Percentiles rank a stretch among this genome's conserved stretches.
phyloP scores from a whole-genome alignment of 2,888 invertebrate genomes.

The Ellobium chinense region DNA sequence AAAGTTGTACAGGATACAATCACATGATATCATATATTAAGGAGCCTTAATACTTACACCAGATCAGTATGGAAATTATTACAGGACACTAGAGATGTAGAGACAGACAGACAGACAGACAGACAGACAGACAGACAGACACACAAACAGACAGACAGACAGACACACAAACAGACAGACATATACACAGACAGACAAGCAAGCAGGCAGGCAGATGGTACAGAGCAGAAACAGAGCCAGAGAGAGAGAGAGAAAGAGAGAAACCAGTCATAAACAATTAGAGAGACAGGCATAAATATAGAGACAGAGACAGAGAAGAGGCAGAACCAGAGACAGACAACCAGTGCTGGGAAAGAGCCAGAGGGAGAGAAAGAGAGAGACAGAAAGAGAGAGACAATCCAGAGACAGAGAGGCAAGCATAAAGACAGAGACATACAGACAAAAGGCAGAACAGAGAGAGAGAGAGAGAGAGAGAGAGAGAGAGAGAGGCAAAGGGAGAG shows the following conservation, averaged over 20 bases:
- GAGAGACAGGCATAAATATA: neutral
- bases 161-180: neutral
- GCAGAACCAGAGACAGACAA: neutral
- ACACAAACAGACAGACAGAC: neutral
- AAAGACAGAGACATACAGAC: neutral
- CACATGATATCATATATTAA: too few relatives aligned
- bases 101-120: neutral
- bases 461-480: neutral
- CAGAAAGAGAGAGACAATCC: neutral
- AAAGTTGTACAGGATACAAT: too few relatives aligned
- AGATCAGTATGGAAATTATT: too few relatives aligned
- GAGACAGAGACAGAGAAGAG: conserved; percentile 2
- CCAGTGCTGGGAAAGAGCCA: neutral
- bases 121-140: neutral
- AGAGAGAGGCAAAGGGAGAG: neutral
- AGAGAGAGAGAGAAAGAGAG: conserved; percentile 2
- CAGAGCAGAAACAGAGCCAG: neutral
- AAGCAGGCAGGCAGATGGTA: too few relatives aligned
- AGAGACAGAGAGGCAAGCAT: neutral
- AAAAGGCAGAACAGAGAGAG: neutral
- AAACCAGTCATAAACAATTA: too few relatives aligned
- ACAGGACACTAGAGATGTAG: too few relatives aligned
- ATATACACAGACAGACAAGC: neutral
- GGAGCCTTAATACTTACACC: too few relatives aligned
- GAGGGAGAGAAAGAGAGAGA: neutral